Evolutionary conservation across 2,113 vertebrate species (phyloP), one percentile per base, ranked within the genome.

Genomic region (Tachuris rubrigastra): DNA sequence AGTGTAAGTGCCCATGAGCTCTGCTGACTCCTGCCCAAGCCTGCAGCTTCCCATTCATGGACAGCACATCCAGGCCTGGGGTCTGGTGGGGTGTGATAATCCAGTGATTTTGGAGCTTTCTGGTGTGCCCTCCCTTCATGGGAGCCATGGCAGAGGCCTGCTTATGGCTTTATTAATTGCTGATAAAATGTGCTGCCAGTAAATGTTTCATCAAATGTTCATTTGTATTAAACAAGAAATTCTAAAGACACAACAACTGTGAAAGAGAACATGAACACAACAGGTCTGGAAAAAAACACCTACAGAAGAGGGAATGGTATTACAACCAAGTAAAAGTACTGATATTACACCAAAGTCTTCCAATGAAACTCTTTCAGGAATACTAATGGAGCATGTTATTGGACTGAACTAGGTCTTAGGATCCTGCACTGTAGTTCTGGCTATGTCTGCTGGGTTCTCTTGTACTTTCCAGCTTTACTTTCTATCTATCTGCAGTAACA

Each of bases 211-310:
- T 68, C 80, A 69, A 73, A 44, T 19, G 21, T 27, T 75, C 52
- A 8, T 83, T 76, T 56, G 16, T 68, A 19, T 93, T 91, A 52
- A 90, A 95, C 17, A 80, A 87, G 68, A 86, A 65, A 93, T 66
- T 58, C 76, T 85, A 42, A 73, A 90, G 65, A 74, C 16, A 31
- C 14, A 82, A 42, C 14, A 55, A 24, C 72, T 52, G 21, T 35
- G 59, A 79, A 91, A 79, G 49, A 80, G 24, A 76, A 42, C 2
- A 13, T 28, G 59, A 69, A 63, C 28, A 42, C 0, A 0, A 76
- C 16, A 65, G 44, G 5, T 27, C 37, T 80, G 50, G 56, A 41
- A 62, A 67, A 67, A 83, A 47, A 0, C 2, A 46, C 39, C 30
- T 47, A 14, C 3, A 56, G 18, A 33, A 72, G 14, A 68, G 9